Conservation (phyloP, 2,888 invertebrate genomes). For the Xestia sexstrigata region DNA sequence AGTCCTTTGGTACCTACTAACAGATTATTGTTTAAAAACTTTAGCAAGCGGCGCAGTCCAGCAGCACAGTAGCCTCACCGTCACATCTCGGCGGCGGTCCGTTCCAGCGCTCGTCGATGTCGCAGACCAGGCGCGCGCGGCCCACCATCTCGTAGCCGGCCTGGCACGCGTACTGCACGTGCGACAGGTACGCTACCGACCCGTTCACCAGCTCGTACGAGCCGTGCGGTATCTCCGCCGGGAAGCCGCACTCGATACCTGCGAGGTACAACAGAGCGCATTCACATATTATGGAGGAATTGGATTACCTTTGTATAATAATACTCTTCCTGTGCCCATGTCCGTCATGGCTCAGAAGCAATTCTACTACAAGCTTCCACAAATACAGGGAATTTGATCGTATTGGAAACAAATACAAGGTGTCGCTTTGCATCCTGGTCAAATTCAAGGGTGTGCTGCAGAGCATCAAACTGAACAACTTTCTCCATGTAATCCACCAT, state of each 20-base stretch:
- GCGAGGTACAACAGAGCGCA: conserved; percentile 39
- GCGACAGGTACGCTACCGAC: conserved; percentile 96
- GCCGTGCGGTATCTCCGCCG: conserved; percentile 96
- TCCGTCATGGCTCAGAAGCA: neutral
- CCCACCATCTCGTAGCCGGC: conserved; percentile 97
- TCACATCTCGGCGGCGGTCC: conserved; percentile 97
- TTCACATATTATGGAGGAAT: neutral
- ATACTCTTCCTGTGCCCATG: neutral
- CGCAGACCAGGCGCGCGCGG: conserved; percentile 95
- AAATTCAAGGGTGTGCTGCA: too few species aligned
- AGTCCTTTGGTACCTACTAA: too few species aligned
- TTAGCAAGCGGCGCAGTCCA: too few species aligned
- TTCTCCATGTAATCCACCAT: too few species aligned
- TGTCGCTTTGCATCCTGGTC: too few species aligned
- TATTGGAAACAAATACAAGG: neutral
- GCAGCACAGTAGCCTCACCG: conserved; percentile 82
- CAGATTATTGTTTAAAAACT: too few species aligned
- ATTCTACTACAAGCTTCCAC: neutral
- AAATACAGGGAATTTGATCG: neutral
- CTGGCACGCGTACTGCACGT: conserved; percentile 95
- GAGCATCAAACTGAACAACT: too few species aligned
- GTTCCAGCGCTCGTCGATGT: conserved; percentile 98
- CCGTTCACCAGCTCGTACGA: conserved; percentile 95
- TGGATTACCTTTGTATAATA: neutral
- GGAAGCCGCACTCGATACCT: conserved; percentile 97